Conservation (phyloP, 2,888 invertebrate species). For the Melinopterus prodromus region DNA sequence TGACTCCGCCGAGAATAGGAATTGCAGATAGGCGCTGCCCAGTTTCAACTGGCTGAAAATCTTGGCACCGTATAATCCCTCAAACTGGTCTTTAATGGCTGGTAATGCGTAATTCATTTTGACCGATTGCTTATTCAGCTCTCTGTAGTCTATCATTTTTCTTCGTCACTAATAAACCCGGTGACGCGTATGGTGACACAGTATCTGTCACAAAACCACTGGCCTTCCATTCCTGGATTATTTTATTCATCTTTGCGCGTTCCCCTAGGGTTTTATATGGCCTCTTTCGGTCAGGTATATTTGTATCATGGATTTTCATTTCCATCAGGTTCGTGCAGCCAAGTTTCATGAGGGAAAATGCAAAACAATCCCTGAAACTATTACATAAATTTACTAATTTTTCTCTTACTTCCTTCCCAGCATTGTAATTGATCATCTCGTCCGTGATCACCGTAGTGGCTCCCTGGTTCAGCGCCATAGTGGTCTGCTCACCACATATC, state of each 20-base stretch:
- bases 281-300: no score
- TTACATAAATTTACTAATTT: no score
- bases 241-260: neutral
- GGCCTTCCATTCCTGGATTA: neutral
- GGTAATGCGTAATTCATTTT: slow-evolving; percentile 51
- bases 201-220: slow-evolving; percentile 39
- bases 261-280: no score
- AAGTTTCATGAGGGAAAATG: no score
- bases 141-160: slow-evolving; percentile 49
- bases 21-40: slow-evolving; percentile 29
- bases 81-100: slow-evolving; percentile 34
- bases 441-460: no score
- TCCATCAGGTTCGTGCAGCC: no score
- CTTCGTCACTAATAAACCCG: slow-evolving; percentile 42
- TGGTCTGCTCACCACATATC: no score
- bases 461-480: no score
- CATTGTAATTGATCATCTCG: no score
- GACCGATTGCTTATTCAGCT: slow-evolving; percentile 49
- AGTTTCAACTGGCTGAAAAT: slow-evolving; percentile 45
- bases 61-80: slow-evolving; percentile 43
- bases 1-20: slow-evolving; percentile 46
- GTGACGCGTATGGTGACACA: slow-evolving; percentile 45
- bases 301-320: no score
- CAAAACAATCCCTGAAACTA: no score
- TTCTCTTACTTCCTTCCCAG: no score